Evolutionary conservation across 2,797 vertebrate species (phyloP), one percentile per base, ranked within the genome.

Genomic region (Poeciliopsis turneri): DNA sequence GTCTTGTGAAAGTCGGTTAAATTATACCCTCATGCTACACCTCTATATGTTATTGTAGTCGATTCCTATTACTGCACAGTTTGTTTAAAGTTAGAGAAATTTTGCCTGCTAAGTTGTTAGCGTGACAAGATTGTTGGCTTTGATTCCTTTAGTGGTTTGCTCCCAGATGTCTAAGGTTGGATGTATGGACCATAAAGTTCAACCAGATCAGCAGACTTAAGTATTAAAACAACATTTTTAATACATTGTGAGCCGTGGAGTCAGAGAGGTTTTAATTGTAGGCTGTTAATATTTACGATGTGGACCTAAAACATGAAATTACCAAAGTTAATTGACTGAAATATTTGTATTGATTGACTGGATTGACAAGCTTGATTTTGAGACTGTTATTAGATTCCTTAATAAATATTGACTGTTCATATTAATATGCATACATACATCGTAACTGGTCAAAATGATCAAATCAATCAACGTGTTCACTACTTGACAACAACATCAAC

Each of bases 41-140:
- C 75, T 55, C 77, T 66, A 28, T n/a, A 28, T 92, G 88, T 87
- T 92, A 83, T 83, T 88, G 79, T 36, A 88, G 85, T 82, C 1
- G 49, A 87, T 88, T 70, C 79, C 82, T 75, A 61, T 71, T 57
- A 83, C 90, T 80, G 81, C 76, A 41, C 1, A 33, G 79, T 87
- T 92, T 88, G 84, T 87, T 93, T 93, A 78, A 85, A 86, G 84
- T 80, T 33, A 7, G 23, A 73, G 74, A 36, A 23, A 53, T 45
- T 61, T 57, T 75, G 80, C 71, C 74, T 70, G 75, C 83, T 59
- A 74, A 79, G 59, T 57, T 0, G 53, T 43, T 28, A 13, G 57
- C 23, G 43, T 77, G 89, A 71, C 25, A 25, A 51, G 64, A 23
- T 8, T 25, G 18, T 66, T 2, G 15, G 10, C 49, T 78, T 8